Evolutionary conservation across 2,888 invertebrate genomes (phyloP), one percentile per base, ranked within the genome.

Genomic region (Melanotus villosus): DNA sequence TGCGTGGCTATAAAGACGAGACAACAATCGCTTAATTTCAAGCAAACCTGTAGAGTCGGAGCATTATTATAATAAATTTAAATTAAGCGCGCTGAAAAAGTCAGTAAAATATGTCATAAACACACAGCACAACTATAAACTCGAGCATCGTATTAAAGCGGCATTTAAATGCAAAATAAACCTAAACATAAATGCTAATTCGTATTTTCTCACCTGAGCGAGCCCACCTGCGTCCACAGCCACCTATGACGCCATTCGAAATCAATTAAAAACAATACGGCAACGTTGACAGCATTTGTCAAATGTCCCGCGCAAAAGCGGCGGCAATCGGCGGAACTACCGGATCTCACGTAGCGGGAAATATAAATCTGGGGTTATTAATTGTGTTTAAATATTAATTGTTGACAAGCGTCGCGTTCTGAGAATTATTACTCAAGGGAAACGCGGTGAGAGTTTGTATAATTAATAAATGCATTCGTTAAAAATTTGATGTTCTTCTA

Each of bases 331-430:
- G 69, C 75, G 73, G 72, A 78, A 77, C 76, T 65, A 66, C 34
- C 66, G 70, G 67, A 71, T 41, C 72, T 64, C 79, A 78, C 79
- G 79, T 77, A 75, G 74, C 72, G 75, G 77, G 76, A 78, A 77
- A 78, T 77, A 77, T 77, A 77, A 78, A 78, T 76, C 70, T 64
- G 60, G 69, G 73, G 75, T 76, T 77, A 77, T 78, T 74, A 73
- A 76, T 78, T 74, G 72, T 74, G 52, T 64, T 66, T 68, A 72
- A 65, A 72, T 70, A 70, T 72, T 72, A 72, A 67, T 66, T 63
- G 63, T 71, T 57, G 71, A 67, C 59, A 54, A 56, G 56, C 62
- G 60, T 56, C 57, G 34, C 63, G 50, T 73, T 72, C 73, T 32
- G 21, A 52, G 73, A 72, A 72, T 64, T 63, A 66, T 71, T 32